phyloP scores from a whole-genome alignment of 2,888 invertebrate species.

The Agonopterix arenella region DNA sequence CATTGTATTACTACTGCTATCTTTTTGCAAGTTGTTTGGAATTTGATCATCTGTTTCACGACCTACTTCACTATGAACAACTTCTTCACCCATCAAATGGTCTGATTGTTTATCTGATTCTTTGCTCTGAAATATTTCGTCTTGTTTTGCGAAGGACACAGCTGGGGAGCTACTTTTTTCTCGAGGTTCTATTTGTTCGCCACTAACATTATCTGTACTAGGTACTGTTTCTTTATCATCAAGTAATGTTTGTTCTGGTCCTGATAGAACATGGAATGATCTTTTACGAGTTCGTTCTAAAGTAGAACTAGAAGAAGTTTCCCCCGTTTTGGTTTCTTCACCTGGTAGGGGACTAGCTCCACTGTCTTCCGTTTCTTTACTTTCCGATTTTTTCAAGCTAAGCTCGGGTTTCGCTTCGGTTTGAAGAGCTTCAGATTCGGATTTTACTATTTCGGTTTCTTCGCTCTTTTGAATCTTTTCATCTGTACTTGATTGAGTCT shows the following conservation, averaged over 20 bases:
- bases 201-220: slow-evolving; percentile 45
- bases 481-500: slow-evolving; percentile 10
- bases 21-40: slow-evolving; percentile 29
- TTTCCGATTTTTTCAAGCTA: slow-evolving; percentile 1
- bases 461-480: slow-evolving; percentile 7
- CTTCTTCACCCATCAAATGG: slow-evolving; percentile 57
- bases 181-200: slow-evolving; percentile 44
- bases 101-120: slow-evolving; percentile 41
- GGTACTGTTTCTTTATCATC: slow-evolving; percentile 28
- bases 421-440: slow-evolving; percentile 11
- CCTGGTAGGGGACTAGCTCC: slow-evolving; percentile 14
- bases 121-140: slow-evolving; percentile 55
- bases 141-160: slow-evolving; percentile 62
- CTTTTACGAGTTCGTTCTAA: slow-evolving; percentile 52
- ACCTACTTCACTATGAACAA: slow-evolving; percentile 33
- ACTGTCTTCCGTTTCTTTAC: slow-evolving; percentile 16
- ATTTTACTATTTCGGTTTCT: slow-evolving; percentile 7
- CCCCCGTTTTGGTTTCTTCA: slow-evolving; percentile 18
- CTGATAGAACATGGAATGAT: slow-evolving; percentile 64
- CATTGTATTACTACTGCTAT: slow-evolving; percentile 28
- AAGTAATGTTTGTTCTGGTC: slow-evolving; percentile 39
- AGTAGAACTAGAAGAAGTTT: slow-evolving; percentile 21
- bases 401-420: slow-evolving; percentile 11
- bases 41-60: slow-evolving; percentile 29
- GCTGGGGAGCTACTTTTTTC: slow-evolving; percentile 46